Base-by-base conservation (phyloP, 1,140 invertebrate species). In the Probaryconus sp. region DNA sequence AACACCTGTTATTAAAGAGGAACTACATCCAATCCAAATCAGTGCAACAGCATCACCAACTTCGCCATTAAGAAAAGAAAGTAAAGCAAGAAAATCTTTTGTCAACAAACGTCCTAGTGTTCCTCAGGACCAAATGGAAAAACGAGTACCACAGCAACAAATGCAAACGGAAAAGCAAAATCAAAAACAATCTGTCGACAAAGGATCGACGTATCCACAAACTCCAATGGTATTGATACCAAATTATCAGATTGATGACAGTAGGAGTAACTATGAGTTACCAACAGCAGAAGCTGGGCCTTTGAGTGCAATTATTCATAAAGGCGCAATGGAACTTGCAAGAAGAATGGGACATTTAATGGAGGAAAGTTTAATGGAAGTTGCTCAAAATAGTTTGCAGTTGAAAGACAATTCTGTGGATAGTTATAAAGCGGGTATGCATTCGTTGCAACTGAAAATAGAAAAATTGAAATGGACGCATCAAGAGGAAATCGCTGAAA, bases 381-480 rank as follows among this genome's bases (percentile, higher is more conserved):
- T 85, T 5, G 81, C 83, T 3, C 70, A 81, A 7, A 83, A 76
- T 24, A 75, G 75, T 5, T 35, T 64, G 5, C 17, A 50, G 1
- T 7, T 64, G 14, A 74, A 70, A 0, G 76, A 76, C 4, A 69
- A 55, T 11, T 53, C 68, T 0, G 42, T 63, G 0, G 81, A 83
- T 3, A 79, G 77, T 40, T 82, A 88, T 5, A 90, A 91, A 67
- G 91, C 90, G 0, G 89, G 84, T 3, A 87, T 92, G 55, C 87
- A 89, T 28, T 83, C 82, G 2, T 73, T 93, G 9, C 87, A 90
- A 63, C 75, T 93, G 11, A 91, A 93, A 78, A 89, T 93, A 9
- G 92, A 93, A 75, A 89, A 89, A 9, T 80, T 91, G 30, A 90
- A 90, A 69, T 92, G 92, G 88, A 85, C 88, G 56, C 92, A 93